Conservation (phyloP, 2,113 vertebrate genomes). For the Psettodes erumei region DNA sequence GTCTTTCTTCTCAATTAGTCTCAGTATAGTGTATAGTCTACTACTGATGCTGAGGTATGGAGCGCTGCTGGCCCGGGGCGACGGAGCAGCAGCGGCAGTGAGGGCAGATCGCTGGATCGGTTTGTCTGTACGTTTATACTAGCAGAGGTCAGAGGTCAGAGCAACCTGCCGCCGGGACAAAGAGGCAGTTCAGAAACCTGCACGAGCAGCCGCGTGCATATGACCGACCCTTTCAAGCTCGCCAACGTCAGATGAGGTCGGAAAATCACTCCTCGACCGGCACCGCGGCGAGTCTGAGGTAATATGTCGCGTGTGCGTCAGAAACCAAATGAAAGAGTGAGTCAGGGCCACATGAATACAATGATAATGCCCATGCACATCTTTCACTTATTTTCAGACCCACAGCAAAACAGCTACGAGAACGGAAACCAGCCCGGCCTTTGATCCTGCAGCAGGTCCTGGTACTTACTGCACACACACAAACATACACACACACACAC, state of each 20-base stretch:
- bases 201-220: neutral
- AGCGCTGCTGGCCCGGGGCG: neutral
- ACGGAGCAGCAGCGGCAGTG: neutral
- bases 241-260: neutral
- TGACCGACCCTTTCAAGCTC: neutral
- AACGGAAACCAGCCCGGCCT: neutral
- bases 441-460: neutral
- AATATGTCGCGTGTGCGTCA: neutral
- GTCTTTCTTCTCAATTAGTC: neutral
- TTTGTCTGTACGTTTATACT: neutral
- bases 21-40: neutral
- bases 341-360: slow-evolving; percentile 18
- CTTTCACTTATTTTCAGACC: slow-evolving; percentile 25
- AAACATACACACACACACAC: neutral
- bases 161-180: slow-evolving; percentile 11
- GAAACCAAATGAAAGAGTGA: slow-evolving; percentile 19
- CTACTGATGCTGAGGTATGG: neutral
- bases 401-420: slow-evolving; percentile 6
- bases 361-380: neutral
- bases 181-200: neutral
- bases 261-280: neutral
- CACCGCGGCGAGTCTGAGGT: neutral
- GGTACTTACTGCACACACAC: neutral
- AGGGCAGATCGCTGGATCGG: neutral
- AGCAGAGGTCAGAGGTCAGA: neutral